phyloP scores from a whole-genome alignment of 2,888 invertebrate species.

The Erynnis tages region DNA sequence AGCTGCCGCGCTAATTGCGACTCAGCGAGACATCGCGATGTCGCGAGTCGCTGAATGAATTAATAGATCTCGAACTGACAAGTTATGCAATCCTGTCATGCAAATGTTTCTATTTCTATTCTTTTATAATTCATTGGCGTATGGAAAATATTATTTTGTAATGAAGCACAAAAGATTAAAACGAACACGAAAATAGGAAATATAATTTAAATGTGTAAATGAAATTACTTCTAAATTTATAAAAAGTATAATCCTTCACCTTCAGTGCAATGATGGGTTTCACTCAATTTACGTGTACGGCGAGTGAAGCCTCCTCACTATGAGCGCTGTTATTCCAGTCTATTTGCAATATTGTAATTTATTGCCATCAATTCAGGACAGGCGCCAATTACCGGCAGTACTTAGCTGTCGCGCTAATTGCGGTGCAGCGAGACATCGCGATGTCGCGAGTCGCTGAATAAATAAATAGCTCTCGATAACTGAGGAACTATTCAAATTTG shows the following conservation, averaged over 20 bases:
- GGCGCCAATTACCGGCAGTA: constrained; percentile 43
- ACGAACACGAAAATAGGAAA: too few species aligned
- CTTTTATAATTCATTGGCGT: too few species aligned
- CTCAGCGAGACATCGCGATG: constrained; percentile 53
- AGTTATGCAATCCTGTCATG: not conserved
- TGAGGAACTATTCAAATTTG: not conserved
- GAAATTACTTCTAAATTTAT: too few species aligned
- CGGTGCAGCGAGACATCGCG: constrained; percentile 56
- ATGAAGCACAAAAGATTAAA: too few species aligned
- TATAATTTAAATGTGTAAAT: too few species aligned
- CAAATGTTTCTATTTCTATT: too few species aligned
- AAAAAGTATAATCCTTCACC: too few species aligned
- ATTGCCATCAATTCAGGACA: constrained; percentile 25
- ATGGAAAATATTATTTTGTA: too few species aligned
- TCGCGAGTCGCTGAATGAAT: constrained; percentile 67
- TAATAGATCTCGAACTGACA: constrained; percentile 55
- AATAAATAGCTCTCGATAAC: constrained; percentile 61
- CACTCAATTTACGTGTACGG: too few species aligned
- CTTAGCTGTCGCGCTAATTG: constrained; percentile 58
- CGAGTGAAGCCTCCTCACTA: too few species aligned
- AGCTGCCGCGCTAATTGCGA: constrained; percentile 63
- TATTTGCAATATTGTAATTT: constrained; percentile 28
- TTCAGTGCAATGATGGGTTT: too few species aligned
- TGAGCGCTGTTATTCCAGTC: too few species aligned
- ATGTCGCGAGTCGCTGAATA: constrained; percentile 65